Base-by-base conservation (phyloP, 64 coral and sea anemone species). In the Platygyra sinensis region DNA sequence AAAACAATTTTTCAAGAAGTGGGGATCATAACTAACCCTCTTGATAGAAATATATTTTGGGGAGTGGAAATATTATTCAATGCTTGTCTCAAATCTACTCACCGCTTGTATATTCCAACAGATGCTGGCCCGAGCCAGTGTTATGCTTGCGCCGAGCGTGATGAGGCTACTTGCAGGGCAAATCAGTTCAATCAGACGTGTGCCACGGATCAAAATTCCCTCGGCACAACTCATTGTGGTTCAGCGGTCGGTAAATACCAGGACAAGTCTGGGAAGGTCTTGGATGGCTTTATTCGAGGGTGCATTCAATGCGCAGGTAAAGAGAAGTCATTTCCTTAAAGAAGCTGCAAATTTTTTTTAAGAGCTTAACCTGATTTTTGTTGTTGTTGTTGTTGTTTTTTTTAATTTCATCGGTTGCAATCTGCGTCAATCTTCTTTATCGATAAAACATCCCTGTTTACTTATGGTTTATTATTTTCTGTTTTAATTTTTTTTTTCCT, bases 291-390 rank as follows among this genome's bases (percentile, higher is more conserved):
- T 17, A 57, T 57, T 59, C 52, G 52, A 57, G 77, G 77, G 13
- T 79, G 77, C 51, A 29, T 79, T 27, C 25, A 79, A n/a, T 59
- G 77, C 55, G 24, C 50, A 27, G 51, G 77, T 79, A 59, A 79
- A 25, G 42, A 46, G 6, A 46, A 57, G 15, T 57, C 9, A 57
- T 13, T 14, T 57, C 10, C 10, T 57, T 8, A 5, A 20, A 12
- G 50, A 8, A 52, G 8, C 18, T 18, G 65, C 11, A 16, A 30
- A 73, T 12, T 12, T 10, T 13, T n/a, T 57, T 57, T 0, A 57
- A 14, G 0, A 16, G 12, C 10, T 12, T 57, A 57, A 9, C 33
- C 33, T 36, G 33, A 36, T 36, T 36, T 36, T n/a, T n/a, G n/a
- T n/a, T n/a, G n/a, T n/a, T n/a, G n/a, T n/a, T n/a, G n/a, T n/a